These are phyloP conservation scores for Delichon dasypus DNA, from an alignment of 2,797 vertebrate genomes.

Conservation along the genomic window DNA sequence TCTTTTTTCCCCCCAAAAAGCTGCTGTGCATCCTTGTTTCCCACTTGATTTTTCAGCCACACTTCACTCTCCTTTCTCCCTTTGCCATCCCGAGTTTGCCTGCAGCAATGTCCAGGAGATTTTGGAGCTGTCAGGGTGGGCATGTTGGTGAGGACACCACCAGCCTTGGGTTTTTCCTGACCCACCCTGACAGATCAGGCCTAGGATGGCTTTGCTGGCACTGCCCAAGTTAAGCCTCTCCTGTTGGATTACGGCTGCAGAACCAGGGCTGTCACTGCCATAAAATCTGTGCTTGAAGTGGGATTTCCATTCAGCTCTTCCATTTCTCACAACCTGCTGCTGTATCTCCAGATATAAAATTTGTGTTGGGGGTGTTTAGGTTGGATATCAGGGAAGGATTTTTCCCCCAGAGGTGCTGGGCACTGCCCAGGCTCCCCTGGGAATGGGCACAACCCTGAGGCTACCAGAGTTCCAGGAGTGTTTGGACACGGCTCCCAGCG, in stretches of 20 bases:
- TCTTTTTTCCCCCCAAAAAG: neutral
- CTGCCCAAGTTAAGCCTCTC: neutral
- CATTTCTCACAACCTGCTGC: neutral
- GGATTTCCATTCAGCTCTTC: neutral
- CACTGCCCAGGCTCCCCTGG: neutral
- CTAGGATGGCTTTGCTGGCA: neutral
- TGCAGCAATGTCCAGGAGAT: neutral
- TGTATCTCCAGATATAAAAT: neutral
- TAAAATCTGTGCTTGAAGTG: neutral
- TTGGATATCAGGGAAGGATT: neutral
- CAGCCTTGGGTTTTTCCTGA: neutral
- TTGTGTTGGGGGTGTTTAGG: rapidly evolving
- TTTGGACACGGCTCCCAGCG: rapidly evolving
- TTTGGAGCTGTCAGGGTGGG: neutral
- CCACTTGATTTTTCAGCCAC: neutral
- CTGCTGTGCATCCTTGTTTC: neutral
- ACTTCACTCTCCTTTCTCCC: neutral
- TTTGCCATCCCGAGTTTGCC: neutral
- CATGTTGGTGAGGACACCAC: neutral
- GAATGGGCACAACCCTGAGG: rapidly evolving
- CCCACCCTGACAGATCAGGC: neutral
- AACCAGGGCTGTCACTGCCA: neutral
- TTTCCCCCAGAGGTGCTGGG: neutral
- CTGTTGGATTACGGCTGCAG: neutral
- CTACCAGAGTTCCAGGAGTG: rapidly evolving